These are phyloP conservation scores for Drosophila sucinea DNA, from an alignment of 1,140 invertebrate species.

Conservation along the genomic window DNA sequence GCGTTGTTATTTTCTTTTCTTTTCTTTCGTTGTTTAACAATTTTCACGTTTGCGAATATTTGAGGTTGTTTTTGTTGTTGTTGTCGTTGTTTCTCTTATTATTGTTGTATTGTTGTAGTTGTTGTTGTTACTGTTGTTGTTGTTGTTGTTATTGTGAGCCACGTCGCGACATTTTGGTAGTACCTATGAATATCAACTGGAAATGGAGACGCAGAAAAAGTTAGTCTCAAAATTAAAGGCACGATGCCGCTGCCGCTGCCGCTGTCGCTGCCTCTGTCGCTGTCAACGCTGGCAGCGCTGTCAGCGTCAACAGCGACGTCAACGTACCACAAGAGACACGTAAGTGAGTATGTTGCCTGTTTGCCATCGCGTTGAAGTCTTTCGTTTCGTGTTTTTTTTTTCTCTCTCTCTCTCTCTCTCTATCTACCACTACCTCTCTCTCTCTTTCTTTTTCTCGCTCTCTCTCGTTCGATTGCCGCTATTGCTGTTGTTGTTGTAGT, in stretches of 20 bases:
- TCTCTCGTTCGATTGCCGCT: neutral
- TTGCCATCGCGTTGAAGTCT: conserved; percentile 54
- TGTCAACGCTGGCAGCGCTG: neutral
- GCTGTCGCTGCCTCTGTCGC: neutral
- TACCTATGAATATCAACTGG: conserved; percentile 63
- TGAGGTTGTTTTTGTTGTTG: conserved; percentile 7
- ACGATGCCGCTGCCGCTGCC: neutral
- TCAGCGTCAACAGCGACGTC: neutral
- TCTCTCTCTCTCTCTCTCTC: conserved; percentile 8
- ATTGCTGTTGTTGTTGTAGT: conserved; percentile 26
- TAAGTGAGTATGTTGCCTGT: conserved; percentile 63
- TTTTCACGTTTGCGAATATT: conserved; percentile 32
- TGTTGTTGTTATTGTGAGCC: conserved; percentile 26
- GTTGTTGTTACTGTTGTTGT: conserved; percentile 30
- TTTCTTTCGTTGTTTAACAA: conserved; percentile 18
- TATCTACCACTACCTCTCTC: neutral
- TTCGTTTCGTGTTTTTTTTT: conserved; percentile 38
- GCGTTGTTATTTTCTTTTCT: conserved; percentile 14
- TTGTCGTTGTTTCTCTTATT: conserved; percentile 7
- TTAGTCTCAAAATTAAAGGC: conserved; percentile 31
- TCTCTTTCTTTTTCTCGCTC: conserved; percentile 10
- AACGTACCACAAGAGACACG: conserved; percentile 32
- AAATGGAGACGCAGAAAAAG: conserved; percentile 33
- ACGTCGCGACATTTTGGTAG: conserved; percentile 50
- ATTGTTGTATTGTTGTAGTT: neutral